Percentiles rank a stretch among this genome's conserved stretches.
Evolutionary conservation across 2,797 vertebrate species (phyloP).

Genomic region (Coracias cyanogaster): DNA sequence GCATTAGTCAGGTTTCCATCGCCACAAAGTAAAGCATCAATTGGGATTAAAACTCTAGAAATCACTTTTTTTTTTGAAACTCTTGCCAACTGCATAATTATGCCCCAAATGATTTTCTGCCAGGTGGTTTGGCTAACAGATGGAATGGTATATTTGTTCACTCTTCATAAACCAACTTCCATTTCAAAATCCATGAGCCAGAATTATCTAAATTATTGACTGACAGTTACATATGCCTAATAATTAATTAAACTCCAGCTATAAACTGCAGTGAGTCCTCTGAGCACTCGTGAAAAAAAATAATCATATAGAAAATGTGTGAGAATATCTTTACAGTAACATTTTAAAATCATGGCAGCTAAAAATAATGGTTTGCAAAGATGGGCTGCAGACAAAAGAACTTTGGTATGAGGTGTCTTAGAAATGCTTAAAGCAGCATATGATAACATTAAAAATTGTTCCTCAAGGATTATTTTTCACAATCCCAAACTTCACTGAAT

Average conservation of each 20-base stretch:
- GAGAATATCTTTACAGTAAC: constrained; percentile 29
- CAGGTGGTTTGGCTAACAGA: constrained; percentile 76
- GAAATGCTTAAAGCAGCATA: neutral
- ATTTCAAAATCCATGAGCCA: constrained; percentile 63
- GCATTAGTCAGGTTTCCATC: constrained; percentile 52
- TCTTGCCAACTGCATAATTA: constrained; percentile 74
- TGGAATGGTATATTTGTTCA: constrained; percentile 74
- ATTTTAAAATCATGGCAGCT: constrained; percentile 40
- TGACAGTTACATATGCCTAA: constrained; percentile 75
- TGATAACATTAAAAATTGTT: neutral
- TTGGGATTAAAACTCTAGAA: constrained; percentile 61
- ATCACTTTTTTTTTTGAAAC: constrained; percentile 46
- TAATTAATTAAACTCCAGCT: constrained; percentile 75
- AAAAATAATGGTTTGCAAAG: constrained; percentile 59
- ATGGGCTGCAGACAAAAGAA: constrained; percentile 39
- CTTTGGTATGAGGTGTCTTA: neutral
- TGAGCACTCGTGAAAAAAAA: constrained; percentile 19
- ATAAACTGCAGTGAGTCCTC: constrained; percentile 60
- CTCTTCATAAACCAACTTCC: constrained; percentile 50
- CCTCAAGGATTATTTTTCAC: neutral
- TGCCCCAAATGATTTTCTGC: constrained; percentile 67
- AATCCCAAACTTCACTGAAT: neutral
- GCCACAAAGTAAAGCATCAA: constrained; percentile 36
- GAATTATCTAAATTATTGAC: constrained; percentile 66
- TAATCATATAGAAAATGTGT: constrained; percentile 15